Evolutionary conservation across 2,113 vertebrate genomes (phyloP), one percentile per base, ranked within the genome.

Genomic region (Ceratotherium simum): DNA sequence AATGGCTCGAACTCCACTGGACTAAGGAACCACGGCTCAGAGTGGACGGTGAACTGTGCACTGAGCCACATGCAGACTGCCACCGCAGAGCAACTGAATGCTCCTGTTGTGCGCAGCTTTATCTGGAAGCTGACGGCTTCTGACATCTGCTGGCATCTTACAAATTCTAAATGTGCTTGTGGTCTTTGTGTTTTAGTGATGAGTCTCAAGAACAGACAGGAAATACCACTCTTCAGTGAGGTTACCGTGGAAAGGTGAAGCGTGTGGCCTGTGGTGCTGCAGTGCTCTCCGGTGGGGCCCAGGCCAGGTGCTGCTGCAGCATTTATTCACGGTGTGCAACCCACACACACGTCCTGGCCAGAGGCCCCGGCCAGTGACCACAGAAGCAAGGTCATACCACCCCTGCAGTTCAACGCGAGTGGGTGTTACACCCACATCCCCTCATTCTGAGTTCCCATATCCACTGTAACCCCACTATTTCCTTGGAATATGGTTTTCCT

Each of bases 11-110:
- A 7, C 62, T 16, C 67, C n/a, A 5, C 54, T 23, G 18, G 76
- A 91, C n/a, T 39, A 31, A 17, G 4, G 12, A 64, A 39, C 27
- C 0, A 0, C 0, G n/a, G 54, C 0, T 8, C 39, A 14, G 83
- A 86, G 83, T 8, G 3, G 65, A 3, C 48, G 39, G 64, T 10
- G 23, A 4, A 21, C 78, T 13, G 20, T 25, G 76, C 20, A 2
- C 11, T 13, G 31, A 17, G 1, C 64, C 36, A 8, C 12, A 21
- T 31, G 46, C 75, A 10, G 17, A 10, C 5, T 51, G 51, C 51
- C 7, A 5, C n/a, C 10, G 11, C 54, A 1, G 67, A 48, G 39
- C 36, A 11, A 16, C 8, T 54, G 36, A 33, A 20, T 16, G 67
- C 51, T 11, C 18, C 4, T 21, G 84, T 20, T 0, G 2, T 27